phyloP scores from a whole-genome alignment of 2,113 vertebrate genomes.

The Kryptolebias marmoratus region DNA sequence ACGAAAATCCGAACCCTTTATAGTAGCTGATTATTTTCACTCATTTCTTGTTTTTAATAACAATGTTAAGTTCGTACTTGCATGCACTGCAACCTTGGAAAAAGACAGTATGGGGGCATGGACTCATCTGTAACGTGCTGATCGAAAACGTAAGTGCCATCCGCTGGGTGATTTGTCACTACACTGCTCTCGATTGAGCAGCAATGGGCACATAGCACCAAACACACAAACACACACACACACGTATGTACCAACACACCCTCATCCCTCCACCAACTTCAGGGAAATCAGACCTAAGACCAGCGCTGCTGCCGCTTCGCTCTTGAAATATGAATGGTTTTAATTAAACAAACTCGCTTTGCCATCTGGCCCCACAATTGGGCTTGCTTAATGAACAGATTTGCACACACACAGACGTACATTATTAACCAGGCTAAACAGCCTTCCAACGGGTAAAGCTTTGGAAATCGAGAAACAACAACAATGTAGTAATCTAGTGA shows the following conservation, averaged over 20 bases:
- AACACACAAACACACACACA: slow-evolving; percentile 35
- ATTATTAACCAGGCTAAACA: slow-evolving; percentile 65
- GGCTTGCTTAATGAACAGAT: slow-evolving; percentile 75
- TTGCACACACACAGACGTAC: slow-evolving; percentile 32
- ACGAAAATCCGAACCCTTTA: neutral
- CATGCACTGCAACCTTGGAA: slow-evolving; percentile 55
- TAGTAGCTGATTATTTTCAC: slow-evolving; percentile 17
- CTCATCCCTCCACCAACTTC: slow-evolving; percentile 51
- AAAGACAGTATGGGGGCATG: neutral
- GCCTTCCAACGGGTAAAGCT: slow-evolving; percentile 42
- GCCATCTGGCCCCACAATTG: slow-evolving; percentile 81
- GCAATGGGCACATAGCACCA: neutral
- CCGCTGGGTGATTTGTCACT: slow-evolving; percentile 41
- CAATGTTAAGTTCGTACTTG: slow-evolving; percentile 23
- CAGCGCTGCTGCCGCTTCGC: slow-evolving; percentile 60
- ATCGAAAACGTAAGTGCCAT: slow-evolving; percentile 43
- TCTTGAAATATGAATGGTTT: slow-evolving; percentile 85
- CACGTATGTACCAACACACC: neutral
- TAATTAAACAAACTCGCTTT: slow-evolving; percentile 83
- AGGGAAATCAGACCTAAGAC: slow-evolving; percentile 66
- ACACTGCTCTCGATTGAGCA: neutral
- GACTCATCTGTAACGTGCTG: slow-evolving; percentile 29
- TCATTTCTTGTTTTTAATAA: slow-evolving; percentile 45
- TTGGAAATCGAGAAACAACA: slow-evolving; percentile 51
- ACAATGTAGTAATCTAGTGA: slow-evolving; percentile 46